Base-by-base conservation (phyloP, 1,140 invertebrate genomes). In the Lepidotrigona ventralis region DNA sequence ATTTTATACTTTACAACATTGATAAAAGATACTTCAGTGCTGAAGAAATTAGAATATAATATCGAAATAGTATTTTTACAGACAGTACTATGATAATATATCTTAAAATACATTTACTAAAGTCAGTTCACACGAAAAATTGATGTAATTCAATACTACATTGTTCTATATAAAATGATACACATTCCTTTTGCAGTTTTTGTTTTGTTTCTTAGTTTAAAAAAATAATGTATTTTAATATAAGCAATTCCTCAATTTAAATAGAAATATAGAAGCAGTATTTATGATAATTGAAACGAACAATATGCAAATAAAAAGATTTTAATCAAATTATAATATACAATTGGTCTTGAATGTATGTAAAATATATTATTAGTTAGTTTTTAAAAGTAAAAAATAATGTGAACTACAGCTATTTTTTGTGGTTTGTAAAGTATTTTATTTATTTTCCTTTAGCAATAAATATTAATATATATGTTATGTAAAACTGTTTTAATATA, bases 391-490 rank as follows among this genome's bases (percentile, higher is more conserved):
- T 78, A 33, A 56, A 54, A 69, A 77, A 56, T 79, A 51, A 82
- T 69, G 60, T 77, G 29, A 70, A 77, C 33, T 68, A 74, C 64
- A 21, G 56, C 17, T 71, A 76, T 68, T 54, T 78, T 11, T 66
- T 75, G 68, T 76, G 54, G 12, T 78, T 79, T 83, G 58, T 83
- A 88, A 72, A 80, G 78, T 86, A 81, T 79, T 86, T 89, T 89
- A 88, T 88, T 89, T 89, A 88, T 89, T 89, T 81, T 63, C 33
- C 23, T 60, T 46, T 81, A 83, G 46, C 56, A 46, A 15, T 81
- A 85, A 76, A 85, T 73, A 85, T 88, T 88, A 88, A 88, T 88
- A 88, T 83, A 85, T 80, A 71, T 71, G 60, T 83, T 72, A 53
- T 66, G 63, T 26, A 76, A 74, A 73, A 63, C 60, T 79, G 72